phyloP scores from a whole-genome alignment of 2,113 vertebrate species.

The Campylomormyrus numenius region DNA sequence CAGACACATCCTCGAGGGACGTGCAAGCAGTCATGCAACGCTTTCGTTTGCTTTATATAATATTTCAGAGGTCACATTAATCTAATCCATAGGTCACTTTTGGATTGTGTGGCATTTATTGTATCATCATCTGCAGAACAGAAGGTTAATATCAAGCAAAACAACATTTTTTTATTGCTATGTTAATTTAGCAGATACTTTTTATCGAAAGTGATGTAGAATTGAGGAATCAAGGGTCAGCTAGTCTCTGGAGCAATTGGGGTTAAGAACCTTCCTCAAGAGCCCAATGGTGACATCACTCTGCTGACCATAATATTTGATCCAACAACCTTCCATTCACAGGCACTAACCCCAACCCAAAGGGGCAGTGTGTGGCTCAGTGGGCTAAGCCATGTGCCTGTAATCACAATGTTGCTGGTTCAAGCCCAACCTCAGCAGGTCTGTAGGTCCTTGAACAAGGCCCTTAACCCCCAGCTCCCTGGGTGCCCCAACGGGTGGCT shows the following conservation, averaged over 20 bases:
- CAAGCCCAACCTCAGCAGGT: too few species aligned
- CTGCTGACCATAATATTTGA: not conserved
- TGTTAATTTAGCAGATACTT: not conserved
- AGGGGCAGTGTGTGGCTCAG: too few species aligned
- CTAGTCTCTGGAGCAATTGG: not conserved
- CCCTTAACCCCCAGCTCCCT: too few species aligned
- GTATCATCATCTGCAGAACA: not conserved
- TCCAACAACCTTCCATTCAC: not conserved
- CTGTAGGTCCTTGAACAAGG: too few species aligned
- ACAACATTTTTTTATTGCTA: not conserved
- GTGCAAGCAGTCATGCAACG: not conserved
- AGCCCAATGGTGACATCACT: not conserved
- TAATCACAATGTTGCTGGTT: too few species aligned
- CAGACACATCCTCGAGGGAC: not conserved
- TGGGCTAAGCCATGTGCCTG: too few species aligned
- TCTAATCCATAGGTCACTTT: not conserved
- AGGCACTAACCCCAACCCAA: not conserved
- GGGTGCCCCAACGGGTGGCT: too few species aligned
- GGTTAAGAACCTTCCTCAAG: not conserved
- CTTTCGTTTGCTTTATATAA: not conserved
- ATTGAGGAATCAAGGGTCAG: not conserved
- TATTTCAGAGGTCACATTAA: not conserved
- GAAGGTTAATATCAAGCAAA: not conserved
- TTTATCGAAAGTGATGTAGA: not conserved
- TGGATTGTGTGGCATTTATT: not conserved